Percentiles rank a stretch among this genome's conserved stretches.
These are phyloP conservation scores for Acronicta aceris DNA, from an alignment of 2,888 invertebrate species.

Conservation along the genomic window DNA sequence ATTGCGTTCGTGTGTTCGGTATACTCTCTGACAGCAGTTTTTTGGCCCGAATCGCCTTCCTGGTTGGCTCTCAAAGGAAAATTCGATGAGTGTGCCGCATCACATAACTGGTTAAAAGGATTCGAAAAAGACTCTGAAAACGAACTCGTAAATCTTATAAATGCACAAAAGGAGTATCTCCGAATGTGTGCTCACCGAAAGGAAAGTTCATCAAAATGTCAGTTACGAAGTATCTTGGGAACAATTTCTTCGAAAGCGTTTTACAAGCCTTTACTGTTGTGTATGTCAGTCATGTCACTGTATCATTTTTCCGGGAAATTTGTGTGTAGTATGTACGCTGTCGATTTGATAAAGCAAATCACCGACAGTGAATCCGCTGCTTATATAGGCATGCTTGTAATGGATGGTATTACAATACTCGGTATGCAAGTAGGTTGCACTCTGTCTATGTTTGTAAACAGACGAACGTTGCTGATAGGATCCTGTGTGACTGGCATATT, in stretches of 20 bases:
- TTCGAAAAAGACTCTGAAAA: conserved; percentile 44
- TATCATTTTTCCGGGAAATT: conserved; percentile 41
- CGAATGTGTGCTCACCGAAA: conserved; percentile 25
- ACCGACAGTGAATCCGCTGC: conserved; percentile 67
- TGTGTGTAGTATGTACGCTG: conserved; percentile 61
- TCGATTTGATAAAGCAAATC: conserved; percentile 71
- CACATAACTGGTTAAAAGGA: conserved; percentile 61
- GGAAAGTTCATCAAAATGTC: conserved; percentile 28
- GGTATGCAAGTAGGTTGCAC: conserved; percentile 75
- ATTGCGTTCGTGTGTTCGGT: conserved; percentile 46
- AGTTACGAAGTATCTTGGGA: conserved; percentile 20
- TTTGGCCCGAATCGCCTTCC: conserved; percentile 55
- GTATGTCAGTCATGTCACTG: conserved; percentile 38
- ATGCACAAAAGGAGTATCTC: conserved; percentile 50
- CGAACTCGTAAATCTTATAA: conserved; percentile 55
- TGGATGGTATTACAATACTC: conserved; percentile 73
- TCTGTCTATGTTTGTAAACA: conserved; percentile 64
- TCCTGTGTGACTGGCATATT: conserved; percentile 65
- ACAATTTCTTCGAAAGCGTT: conserved; percentile 48
- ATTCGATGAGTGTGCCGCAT: conserved; percentile 52
- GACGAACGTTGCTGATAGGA: conserved; percentile 66
- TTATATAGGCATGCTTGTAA: conserved; percentile 72
- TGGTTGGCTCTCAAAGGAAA: conserved; percentile 61
- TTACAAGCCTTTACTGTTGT: conserved; percentile 48
- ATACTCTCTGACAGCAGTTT: conserved; percentile 44